Evolutionary conservation across 2,113 vertebrate species (phyloP).

Genomic region (Raja brachyura): DNA sequence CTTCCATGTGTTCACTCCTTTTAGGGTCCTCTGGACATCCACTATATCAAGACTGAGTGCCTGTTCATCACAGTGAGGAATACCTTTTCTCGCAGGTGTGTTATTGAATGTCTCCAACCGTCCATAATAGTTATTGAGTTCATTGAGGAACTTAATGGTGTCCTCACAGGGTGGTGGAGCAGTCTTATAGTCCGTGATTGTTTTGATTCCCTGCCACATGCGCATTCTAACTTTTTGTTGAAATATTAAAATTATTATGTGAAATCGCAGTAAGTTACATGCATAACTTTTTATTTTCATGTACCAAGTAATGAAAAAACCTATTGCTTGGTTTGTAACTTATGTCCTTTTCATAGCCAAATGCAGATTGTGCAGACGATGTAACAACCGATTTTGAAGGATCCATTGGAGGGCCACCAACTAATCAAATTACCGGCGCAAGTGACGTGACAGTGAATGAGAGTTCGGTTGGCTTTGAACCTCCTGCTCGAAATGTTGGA

Average conservation of each 20-base stretch:
- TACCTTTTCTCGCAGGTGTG: too few relatives aligned
- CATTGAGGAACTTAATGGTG: too few relatives aligned
- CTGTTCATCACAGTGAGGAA: too few relatives aligned
- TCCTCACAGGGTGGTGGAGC: too few relatives aligned
- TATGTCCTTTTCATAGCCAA: conserved; percentile 59
- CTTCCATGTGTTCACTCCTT: too few relatives aligned
- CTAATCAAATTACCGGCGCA: conserved; percentile 77
- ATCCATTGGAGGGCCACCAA: conserved; percentile 69
- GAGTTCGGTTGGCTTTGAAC: conserved; percentile 78
- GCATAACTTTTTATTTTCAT: background rate
- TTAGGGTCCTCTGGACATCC: too few relatives aligned
- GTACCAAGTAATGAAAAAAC: background rate
- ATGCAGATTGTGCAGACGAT: conserved; percentile 80
- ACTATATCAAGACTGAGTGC: too few relatives aligned
- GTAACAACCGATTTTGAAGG: conserved; percentile 78
- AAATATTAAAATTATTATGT: background rate
- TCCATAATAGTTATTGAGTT: too few relatives aligned
- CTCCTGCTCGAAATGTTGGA: conserved; percentile 59
- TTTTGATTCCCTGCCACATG: too few relatives aligned
- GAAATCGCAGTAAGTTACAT: background rate
- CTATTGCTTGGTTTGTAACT: background rate
- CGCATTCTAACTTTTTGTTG: too few relatives aligned
- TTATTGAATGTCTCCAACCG: too few relatives aligned
- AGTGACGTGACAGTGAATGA: conserved; percentile 82
- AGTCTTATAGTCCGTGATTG: too few relatives aligned